A percentile compares a stretch with the other conserved stretches of the same genome.
phyloP scores from a whole-genome alignment of 2,797 vertebrate genomes.

The Notolabrus celidotus region DNA sequence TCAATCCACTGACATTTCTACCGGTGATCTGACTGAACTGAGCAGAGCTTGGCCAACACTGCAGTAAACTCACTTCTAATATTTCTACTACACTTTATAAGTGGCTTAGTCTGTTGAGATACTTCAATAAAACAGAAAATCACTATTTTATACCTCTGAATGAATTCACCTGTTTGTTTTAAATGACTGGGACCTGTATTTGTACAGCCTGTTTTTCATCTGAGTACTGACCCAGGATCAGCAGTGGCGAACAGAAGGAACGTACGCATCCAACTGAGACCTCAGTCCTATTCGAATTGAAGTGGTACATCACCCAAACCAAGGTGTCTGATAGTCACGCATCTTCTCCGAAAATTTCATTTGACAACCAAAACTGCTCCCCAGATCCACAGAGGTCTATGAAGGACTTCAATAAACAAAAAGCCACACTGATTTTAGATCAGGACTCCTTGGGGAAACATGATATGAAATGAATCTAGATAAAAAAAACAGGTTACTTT shows the following conservation, averaged over 20 bases:
- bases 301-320: too few species aligned
- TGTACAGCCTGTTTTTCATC: slow-evolving; percentile 50
- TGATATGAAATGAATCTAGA: slow-evolving; percentile 69
- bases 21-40: slow-evolving; percentile 72
- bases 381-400: too few species aligned
- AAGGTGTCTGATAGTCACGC: too few species aligned
- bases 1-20: not conserved
- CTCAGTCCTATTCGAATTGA: too few species aligned
- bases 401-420: too few species aligned
- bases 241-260: slow-evolving; percentile 33
- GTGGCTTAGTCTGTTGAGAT: slow-evolving; percentile 78
- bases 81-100: slow-evolving; percentile 84
- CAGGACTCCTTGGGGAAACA: slow-evolving; percentile 49
- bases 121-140: slow-evolving; percentile 81
- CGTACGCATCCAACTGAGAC: slow-evolving; percentile 7
- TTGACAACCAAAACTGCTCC: too few species aligned
- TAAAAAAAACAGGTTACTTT: slow-evolving; percentile 71
- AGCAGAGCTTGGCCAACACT: slow-evolving; percentile 63
- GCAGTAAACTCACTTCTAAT: slow-evolving; percentile 81
- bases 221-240: slow-evolving; percentile 68
- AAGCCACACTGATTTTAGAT: slow-evolving; percentile 62
- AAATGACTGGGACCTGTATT: slow-evolving; percentile 68
- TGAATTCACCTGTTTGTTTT: slow-evolving; percentile 69
- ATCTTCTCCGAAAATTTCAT: too few species aligned
- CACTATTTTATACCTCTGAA: slow-evolving; percentile 81